A percentile compares a stretch with the other conserved stretches of the same genome.
These are phyloP conservation scores for Haliclona indistincta DNA, from an alignment of 37 sponge, comb jelly and placozoan species.

Conservation along the genomic window DNA sequence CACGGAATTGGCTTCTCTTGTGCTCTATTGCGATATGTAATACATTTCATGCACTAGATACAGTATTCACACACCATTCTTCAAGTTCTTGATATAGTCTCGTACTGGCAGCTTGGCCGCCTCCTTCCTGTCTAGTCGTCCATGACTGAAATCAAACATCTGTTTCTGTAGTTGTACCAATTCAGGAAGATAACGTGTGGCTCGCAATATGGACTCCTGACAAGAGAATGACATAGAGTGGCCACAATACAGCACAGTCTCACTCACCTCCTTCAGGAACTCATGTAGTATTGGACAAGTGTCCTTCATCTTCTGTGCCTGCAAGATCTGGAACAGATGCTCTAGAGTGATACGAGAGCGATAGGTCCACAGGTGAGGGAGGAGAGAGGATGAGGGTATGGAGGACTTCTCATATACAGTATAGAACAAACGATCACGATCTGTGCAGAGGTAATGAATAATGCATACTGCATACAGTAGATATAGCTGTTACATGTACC, in stretches of 20 bases:
- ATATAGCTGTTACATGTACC: conserved; percentile 7
- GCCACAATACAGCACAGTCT: background rate
- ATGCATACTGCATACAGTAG: background rate
- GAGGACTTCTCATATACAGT: conserved; percentile 55
- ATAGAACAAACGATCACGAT: conserved; percentile 63
- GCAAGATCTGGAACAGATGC: conserved; percentile 37
- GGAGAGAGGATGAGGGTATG: background rate
- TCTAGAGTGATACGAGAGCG: conserved; percentile 58
- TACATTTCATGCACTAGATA: too few relatives aligned
- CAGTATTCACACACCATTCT: too few relatives aligned
- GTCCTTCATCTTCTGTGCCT: conserved; percentile 24
- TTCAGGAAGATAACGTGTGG: conserved; percentile 76
- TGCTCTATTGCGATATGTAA: too few relatives aligned
- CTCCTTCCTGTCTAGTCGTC: conserved; percentile 39
- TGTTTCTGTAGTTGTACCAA: conserved; percentile 61
- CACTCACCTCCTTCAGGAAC: conserved; percentile 58
- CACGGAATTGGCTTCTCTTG: background rate
- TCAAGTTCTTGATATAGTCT: conserved; percentile 31
- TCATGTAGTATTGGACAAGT: conserved; percentile 52
- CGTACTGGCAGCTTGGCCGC: conserved; percentile 32
- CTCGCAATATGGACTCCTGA: conserved; percentile 61
- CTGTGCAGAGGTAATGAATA: conserved; percentile 8
- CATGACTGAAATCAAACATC: conserved; percentile 41
- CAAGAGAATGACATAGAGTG: background rate
- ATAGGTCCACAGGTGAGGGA: conserved; percentile 71